These are phyloP conservation scores for Monodelphis domestica DNA, from an alignment of 2,797 vertebrate genomes.

Conservation along the genomic window DNA sequence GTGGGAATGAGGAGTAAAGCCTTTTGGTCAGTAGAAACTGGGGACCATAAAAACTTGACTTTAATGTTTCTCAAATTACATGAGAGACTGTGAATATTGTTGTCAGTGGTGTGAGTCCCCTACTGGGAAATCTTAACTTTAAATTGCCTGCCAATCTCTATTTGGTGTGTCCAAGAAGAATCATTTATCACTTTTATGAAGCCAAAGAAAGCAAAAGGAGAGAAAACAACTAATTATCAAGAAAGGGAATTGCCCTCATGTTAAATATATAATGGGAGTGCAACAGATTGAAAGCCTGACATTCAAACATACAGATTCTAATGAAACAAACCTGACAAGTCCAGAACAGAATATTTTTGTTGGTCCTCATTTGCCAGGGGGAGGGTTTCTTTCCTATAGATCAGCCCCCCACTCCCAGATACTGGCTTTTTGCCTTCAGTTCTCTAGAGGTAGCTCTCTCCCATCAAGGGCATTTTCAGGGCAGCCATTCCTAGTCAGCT, in stretches of 20 bases:
- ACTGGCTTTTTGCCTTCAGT: not conserved
- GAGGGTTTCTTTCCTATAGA: not conserved
- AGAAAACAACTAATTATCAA: conserved; percentile 78
- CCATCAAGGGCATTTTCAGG: conserved; percentile 5
- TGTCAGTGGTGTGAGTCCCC: conserved; percentile 53
- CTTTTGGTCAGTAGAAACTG: conserved; percentile 6
- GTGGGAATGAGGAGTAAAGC: conserved; percentile 5
- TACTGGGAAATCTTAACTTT: conserved; percentile 73
- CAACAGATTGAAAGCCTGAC: conserved; percentile 69
- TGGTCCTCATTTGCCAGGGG: not conserved
- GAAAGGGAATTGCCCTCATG: conserved; percentile 69
- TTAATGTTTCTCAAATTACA: conserved; percentile 47
- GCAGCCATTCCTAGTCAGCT: not conserved
- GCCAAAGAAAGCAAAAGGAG: conserved; percentile 73
- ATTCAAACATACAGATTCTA: conserved; percentile 59
- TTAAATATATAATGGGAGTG: conserved; percentile 65
- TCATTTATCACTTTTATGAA: conserved; percentile 80
- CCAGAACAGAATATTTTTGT: not conserved
- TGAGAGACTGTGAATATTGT: conserved; percentile 42
- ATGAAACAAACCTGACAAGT: conserved; percentile 51
- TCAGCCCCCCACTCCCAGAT: not conserved
- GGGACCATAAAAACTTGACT: conserved; percentile 43
- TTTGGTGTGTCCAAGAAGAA: conserved; percentile 72
- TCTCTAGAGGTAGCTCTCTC: not conserved
- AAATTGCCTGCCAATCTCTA: conserved; percentile 61